These are phyloP conservation scores for Meghimatium bilineatum DNA, from an alignment of 2,888 invertebrate genomes.

Conservation along the genomic window DNA sequence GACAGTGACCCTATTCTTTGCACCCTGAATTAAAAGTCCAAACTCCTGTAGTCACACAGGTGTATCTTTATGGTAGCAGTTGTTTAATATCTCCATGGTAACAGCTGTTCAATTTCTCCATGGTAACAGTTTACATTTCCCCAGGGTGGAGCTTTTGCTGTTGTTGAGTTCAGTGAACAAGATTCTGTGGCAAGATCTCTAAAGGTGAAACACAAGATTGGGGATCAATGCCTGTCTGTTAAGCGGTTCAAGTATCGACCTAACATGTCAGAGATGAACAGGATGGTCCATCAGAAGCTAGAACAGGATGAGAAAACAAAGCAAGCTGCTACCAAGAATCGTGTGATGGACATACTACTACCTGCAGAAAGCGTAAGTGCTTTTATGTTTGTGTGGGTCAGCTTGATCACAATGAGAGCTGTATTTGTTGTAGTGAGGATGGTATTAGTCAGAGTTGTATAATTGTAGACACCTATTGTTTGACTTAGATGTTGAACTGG, in stretches of 20 bases:
- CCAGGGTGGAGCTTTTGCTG: slow-evolving; percentile 50
- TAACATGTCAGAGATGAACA: not conserved
- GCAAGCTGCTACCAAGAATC: not conserved
- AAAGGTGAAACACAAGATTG: slow-evolving; percentile 39
- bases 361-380: slow-evolving; percentile 23
- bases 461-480: too few species aligned
- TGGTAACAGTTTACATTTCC: not conserved
- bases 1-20: too few species aligned
- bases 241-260: slow-evolving; percentile 26
- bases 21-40: too few species aligned
- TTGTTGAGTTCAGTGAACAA: slow-evolving; percentile 52
- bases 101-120: not conserved
- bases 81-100: too few species aligned
- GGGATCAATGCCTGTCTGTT: slow-evolving; percentile 39
- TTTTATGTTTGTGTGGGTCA: too few species aligned
- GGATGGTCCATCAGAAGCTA: slow-evolving; percentile 10
- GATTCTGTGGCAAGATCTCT: slow-evolving; percentile 37
- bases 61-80: too few species aligned
- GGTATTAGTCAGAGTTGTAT: too few species aligned
- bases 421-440: too few species aligned
- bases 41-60: too few species aligned
- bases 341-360: slow-evolving; percentile 11
- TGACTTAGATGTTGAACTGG: too few species aligned
- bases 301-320: slow-evolving; percentile 12
- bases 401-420: too few species aligned